phyloP scores from a whole-genome alignment of 2,888 invertebrate genomes.

The Podabrus alpinus region DNA sequence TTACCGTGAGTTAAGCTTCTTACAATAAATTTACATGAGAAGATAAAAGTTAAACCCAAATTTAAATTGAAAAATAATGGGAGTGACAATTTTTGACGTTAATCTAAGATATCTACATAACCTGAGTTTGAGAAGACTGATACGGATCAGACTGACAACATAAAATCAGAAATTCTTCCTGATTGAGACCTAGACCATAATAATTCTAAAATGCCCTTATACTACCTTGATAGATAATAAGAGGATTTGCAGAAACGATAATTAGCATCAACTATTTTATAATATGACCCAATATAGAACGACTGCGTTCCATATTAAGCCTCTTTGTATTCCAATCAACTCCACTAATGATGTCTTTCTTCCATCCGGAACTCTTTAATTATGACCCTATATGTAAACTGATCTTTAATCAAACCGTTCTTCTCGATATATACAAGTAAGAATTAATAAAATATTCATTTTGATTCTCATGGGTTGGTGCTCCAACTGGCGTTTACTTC shows the following conservation, averaged over 20 bases:
- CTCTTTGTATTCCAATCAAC: not conserved
- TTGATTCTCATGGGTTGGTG: not conserved
- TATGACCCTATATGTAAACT: not conserved
- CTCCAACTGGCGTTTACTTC: not conserved
- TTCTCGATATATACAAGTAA: not conserved
- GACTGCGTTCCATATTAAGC: not conserved
- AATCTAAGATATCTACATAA: not conserved
- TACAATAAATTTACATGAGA: not conserved
- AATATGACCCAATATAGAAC: not conserved
- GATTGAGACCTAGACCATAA: not conserved
- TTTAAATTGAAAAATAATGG: not conserved
- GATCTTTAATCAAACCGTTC: not conserved
- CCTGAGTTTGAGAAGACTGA: not conserved
- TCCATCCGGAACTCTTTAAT: not conserved
- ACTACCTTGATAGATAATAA: not conserved
- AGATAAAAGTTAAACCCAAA: not conserved
- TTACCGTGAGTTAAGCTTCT: not conserved
- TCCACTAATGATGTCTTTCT: not conserved
- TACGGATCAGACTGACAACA: not conserved
- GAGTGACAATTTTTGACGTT: not conserved
- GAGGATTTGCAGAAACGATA: not conserved
- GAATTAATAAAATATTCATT: not conserved
- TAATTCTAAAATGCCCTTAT: not conserved
- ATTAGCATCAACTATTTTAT: not conserved
- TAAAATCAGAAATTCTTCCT: not conserved